Percentiles rank a stretch among this genome's conserved stretches.
Evolutionary conservation across 1,140 invertebrate genomes (phyloP).

Genomic region (Kradibia gibbosae): DNA sequence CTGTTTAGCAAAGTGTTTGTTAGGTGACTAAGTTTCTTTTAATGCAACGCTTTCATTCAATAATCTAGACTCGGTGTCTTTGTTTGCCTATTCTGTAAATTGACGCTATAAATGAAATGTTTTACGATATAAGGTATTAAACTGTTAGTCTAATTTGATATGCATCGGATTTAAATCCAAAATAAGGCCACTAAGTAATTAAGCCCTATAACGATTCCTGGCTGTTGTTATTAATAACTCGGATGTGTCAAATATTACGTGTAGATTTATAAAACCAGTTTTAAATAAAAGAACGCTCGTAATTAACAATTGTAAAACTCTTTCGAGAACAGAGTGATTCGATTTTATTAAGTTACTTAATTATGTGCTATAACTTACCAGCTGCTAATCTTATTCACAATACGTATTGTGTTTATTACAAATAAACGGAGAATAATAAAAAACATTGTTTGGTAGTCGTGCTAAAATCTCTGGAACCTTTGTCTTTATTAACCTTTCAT

Average conservation of each 20-base stretch:
- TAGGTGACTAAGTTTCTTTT: too few relatives aligned
- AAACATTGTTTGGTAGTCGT: background rate
- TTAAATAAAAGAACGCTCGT: background rate
- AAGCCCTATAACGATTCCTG: background rate
- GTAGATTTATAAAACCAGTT: background rate
- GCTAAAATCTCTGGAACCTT: background rate
- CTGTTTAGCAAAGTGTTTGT: background rate
- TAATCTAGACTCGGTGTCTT: too few relatives aligned
- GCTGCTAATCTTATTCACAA: slow-evolving; percentile 2
- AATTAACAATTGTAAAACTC: background rate
- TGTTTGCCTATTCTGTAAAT: too few relatives aligned
- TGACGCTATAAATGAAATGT: too few relatives aligned
- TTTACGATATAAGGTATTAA: background rate
- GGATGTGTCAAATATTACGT: background rate
- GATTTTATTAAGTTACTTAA: background rate
- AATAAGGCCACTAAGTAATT: background rate
- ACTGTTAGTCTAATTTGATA: background rate
- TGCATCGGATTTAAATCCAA: background rate
- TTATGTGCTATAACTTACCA: background rate
- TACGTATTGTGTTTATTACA: background rate
- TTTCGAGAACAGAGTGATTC: background rate
- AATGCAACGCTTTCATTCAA: too few relatives aligned
- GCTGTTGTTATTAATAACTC: background rate
- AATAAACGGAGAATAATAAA: too few relatives aligned
- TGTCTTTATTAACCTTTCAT: slow-evolving; percentile 7